Base-by-base conservation (phyloP, 2,113 vertebrate genomes). In the Engystomops pustulosus region DNA sequence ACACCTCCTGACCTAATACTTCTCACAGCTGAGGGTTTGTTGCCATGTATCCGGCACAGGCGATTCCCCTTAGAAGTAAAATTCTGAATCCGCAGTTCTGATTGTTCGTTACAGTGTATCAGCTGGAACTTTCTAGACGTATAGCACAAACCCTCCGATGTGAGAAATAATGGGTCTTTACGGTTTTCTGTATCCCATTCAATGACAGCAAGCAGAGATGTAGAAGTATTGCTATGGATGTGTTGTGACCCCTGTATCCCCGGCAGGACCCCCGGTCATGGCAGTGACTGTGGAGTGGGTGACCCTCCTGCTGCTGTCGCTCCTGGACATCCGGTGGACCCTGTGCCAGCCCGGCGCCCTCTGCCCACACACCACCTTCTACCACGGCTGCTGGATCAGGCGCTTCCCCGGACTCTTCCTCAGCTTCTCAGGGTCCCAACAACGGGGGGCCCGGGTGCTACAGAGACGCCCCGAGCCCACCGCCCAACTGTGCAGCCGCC, bases 341-440 rank as follows among this genome's bases (percentile, higher is more conserved):
- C 68, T 89, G 9, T 85, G 79, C 80, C 51, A 83, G 30, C 84
- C 91, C 0, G 89, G 91, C 17, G 62, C 91, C 0, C 91, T 93
- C 71, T 99, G 98, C 91, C 95, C 95, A 0, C 94, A 96, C 45
- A 95, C 92, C 0, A 82, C 90, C 0, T 97, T 96, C 65, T 97
- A 97, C 79, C 95, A 95, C 74, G 93, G 94, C 91, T 99, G 98
- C 91, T 98, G 98, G 97, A 97, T 99, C 78, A 93, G 94, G 15
- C 95, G 95, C 18, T 97, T 96, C 85, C 96, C 97, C 0, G 96
- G 97, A 0, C 88, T 98, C 3, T 91, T 91, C 4, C 68, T 98
- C 36, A 94, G 97, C 34, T 83, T 96, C 30, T 92, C 91, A 85
- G 95, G 93, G 15, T 99, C 97, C 0, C 93, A 94, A 90, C 89